These are phyloP conservation scores for Hyalella azteca DNA, from an alignment of 2,888 invertebrate genomes.

Conservation along the genomic window DNA sequence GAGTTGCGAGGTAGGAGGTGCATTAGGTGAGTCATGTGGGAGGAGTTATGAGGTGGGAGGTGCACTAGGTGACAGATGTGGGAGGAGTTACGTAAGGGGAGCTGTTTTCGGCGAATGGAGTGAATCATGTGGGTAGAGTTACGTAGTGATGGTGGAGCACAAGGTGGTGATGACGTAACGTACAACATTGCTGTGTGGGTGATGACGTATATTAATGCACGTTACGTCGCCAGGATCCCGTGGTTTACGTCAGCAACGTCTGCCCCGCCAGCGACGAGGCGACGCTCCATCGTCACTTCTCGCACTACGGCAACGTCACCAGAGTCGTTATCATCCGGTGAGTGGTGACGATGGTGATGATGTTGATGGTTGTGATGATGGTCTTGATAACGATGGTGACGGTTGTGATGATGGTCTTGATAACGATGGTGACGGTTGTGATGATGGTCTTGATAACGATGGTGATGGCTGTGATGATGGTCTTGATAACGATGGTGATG, in stretches of 20 bases:
- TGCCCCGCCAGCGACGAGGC: background rate
- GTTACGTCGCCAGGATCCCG: background rate
- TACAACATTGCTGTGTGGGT: too few species aligned
- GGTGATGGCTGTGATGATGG: too few species aligned
- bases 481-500: too few species aligned
- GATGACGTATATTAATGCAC: too few species aligned
- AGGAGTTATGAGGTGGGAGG: background rate
- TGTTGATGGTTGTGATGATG: background rate
- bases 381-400: background rate
- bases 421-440: background rate
- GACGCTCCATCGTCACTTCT: background rate
- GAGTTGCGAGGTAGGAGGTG: background rate
- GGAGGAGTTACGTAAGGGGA: too few species aligned
- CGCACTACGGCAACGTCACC: slow-evolving; percentile 15
- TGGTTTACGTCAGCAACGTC: background rate
- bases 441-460: background rate
- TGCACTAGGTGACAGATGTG: too few species aligned
- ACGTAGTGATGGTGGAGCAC: too few species aligned
- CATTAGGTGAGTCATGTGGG: too few species aligned
- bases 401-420: background rate
- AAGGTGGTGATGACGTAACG: too few species aligned
- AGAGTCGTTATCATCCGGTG: slow-evolving; percentile 5
- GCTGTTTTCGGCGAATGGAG: too few species aligned
- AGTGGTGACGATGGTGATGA: too few species aligned
- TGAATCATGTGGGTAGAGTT: too few species aligned